These are phyloP conservation scores for Dryoscopus gambensis DNA, from an alignment of 2,113 vertebrate genomes.

Conservation along the genomic window DNA sequence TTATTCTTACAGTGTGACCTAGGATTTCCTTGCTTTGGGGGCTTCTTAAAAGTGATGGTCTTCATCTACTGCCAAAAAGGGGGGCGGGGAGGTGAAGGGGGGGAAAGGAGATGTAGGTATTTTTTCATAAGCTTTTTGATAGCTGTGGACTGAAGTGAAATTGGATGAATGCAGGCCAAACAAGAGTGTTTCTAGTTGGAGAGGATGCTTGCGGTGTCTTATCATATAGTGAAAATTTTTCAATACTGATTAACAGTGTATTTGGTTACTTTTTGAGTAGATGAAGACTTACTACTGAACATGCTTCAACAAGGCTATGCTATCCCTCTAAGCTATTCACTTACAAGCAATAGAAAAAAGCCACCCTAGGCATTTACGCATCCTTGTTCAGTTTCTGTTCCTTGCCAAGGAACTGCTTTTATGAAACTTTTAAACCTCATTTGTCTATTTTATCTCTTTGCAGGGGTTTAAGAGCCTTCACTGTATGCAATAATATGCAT, in stretches of 20 bases:
- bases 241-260: not conserved
- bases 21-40: not conserved
- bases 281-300: not conserved
- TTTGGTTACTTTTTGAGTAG: not conserved
- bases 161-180: not conserved
- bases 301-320: not conserved
- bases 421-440: not conserved
- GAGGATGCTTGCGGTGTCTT: not conserved
- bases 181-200: not conserved
- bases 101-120: not conserved
- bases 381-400: not conserved
- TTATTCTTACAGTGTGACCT: not conserved
- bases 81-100: accelerated
- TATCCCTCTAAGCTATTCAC: not conserved
- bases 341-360: not conserved
- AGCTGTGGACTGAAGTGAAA: not conserved
- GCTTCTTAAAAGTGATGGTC: not conserved
- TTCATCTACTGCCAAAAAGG: not conserved
- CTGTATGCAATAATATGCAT: accelerated
- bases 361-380: not conserved
- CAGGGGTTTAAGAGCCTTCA: not conserved
- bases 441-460: not conserved
- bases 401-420: not conserved
- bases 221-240: not conserved
- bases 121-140: not conserved